Percentiles rank a stretch among this genome's conserved stretches.
These are phyloP conservation scores for Tragelaphus eurycerus DNA, from an alignment of 2,797 vertebrate genomes.

Conservation along the genomic window DNA sequence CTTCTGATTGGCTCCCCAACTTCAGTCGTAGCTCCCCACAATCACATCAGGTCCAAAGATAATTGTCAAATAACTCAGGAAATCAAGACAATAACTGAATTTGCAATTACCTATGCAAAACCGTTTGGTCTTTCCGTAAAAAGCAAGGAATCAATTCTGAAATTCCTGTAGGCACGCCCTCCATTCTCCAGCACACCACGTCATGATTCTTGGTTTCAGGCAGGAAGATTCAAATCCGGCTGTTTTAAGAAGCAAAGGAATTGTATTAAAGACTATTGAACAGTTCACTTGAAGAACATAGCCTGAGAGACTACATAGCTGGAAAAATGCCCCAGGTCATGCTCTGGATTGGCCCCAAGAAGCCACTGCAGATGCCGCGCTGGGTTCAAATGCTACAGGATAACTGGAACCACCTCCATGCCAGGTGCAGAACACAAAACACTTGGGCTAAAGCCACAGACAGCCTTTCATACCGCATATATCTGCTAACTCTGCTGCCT, in stretches of 20 bases:
- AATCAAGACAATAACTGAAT: neutral
- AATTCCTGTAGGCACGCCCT: neutral
- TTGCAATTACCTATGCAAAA: neutral
- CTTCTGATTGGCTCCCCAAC: neutral
- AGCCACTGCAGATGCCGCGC: accelerated
- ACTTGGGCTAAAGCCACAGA: neutral
- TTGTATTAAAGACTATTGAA: neutral
- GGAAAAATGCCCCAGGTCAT: neutral
- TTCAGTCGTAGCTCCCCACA: neutral
- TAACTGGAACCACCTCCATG: neutral
- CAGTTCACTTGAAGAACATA: neutral
- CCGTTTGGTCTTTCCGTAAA: neutral
- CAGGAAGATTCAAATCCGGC: neutral
- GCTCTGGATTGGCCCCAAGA: neutral
- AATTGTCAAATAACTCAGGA: neutral
- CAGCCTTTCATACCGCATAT: accelerated
- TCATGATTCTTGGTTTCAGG: neutral
- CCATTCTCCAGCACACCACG: accelerated
- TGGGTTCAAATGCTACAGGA: neutral
- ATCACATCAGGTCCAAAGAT: neutral
- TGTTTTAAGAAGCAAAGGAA: neutral
- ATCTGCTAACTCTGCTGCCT: neutral
- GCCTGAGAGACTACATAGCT: neutral
- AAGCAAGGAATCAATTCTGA: neutral
- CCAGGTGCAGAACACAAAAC: accelerated